Conservation (phyloP, 2,113 vertebrate genomes). For the Tachysurus vachellii region DNA sequence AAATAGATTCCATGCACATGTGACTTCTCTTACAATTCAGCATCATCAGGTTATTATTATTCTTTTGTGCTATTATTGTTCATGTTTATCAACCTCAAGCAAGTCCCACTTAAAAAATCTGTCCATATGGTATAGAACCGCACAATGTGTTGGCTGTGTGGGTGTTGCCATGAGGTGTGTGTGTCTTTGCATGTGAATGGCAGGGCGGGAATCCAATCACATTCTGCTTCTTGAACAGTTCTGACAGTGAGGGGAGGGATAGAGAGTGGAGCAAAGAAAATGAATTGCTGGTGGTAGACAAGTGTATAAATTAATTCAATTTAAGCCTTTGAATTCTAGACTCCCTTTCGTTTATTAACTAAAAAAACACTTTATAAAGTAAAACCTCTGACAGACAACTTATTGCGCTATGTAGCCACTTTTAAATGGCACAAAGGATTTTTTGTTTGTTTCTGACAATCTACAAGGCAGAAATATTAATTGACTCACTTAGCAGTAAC, state of each 20-base stretch:
- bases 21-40: not conserved
- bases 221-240: constrained; percentile 61
- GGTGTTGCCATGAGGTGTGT: constrained; percentile 34
- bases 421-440: not conserved
- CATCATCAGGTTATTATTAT: not conserved
- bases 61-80: not conserved
- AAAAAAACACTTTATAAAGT: not conserved
- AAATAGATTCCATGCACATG: constrained; percentile 15
- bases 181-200: constrained; percentile 51
- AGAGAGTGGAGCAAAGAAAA: not conserved
- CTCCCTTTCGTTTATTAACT: not conserved
- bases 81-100: not conserved
- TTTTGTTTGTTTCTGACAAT: not conserved
- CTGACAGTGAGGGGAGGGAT: constrained; percentile 38
- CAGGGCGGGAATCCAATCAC: constrained; percentile 58
- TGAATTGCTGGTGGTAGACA: not conserved
- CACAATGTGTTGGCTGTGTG: constrained; percentile 12
- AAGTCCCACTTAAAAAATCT: not conserved
- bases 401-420: not conserved
- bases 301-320: no score
- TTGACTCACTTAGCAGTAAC: not conserved
- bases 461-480: not conserved
- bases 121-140: not conserved
- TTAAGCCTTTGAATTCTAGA: not conserved
- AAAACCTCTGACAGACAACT: not conserved